phyloP scores from a whole-genome alignment of 2,113 vertebrate species.

The Tachysurus fulvidraco region DNA sequence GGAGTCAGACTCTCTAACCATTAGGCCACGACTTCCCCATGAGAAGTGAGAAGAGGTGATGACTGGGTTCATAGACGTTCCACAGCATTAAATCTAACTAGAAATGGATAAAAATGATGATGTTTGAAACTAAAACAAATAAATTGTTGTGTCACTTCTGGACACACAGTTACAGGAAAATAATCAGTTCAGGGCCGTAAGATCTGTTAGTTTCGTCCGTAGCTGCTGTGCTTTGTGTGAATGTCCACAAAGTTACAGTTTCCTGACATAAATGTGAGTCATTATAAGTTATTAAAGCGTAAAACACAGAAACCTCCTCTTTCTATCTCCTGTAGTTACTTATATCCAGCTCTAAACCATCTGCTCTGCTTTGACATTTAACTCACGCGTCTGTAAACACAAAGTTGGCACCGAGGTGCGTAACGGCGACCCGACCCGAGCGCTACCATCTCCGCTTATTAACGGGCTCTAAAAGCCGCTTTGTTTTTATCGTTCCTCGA shows the following conservation, averaged over 20 bases:
- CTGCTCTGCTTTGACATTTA: constrained; percentile 43
- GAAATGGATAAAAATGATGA: neutral
- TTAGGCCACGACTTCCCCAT: too few relatives aligned
- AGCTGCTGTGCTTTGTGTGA: too few relatives aligned
- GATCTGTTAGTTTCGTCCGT: too few relatives aligned
- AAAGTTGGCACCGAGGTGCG: constrained; percentile 36
- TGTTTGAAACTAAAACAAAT: neutral
- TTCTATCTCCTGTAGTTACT: neutral
- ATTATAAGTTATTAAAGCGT: neutral
- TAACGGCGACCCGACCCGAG: neutral
- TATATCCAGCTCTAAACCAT: constrained; percentile 29
- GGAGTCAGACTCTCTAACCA: too few relatives aligned
- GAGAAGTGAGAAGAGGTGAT: too few relatives aligned
- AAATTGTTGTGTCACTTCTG: neutral
- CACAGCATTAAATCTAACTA: too few relatives aligned
- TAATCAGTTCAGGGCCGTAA: neutral
- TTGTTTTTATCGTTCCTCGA: constrained; percentile 41
- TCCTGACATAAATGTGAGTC: neutral
- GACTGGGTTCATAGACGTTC: too few relatives aligned
- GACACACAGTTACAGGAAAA: neutral
- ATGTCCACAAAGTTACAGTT: neutral
- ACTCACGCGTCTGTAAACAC: constrained; percentile 7
- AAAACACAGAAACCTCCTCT: too few relatives aligned
- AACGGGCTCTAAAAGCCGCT: constrained; percentile 43
- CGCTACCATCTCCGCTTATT: constrained; percentile 27